Evolutionary conservation across 2,113 vertebrate species (phyloP), one percentile per base, ranked within the genome.

Genomic region (Dissostichus mawsoni): DNA sequence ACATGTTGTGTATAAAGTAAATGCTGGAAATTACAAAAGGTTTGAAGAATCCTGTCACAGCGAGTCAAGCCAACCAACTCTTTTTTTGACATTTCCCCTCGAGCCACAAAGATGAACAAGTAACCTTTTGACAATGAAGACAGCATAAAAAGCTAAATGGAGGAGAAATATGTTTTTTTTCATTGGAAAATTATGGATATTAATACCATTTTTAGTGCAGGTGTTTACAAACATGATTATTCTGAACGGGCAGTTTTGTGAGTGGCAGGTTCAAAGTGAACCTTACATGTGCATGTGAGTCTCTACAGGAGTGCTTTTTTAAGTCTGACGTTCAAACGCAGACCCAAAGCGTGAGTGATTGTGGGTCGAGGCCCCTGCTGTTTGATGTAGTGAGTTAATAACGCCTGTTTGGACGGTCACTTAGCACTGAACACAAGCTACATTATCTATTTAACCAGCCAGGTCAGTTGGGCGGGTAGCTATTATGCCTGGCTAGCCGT

Each of bases 381-480:
- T 55, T 57, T 12, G 65, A 55, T 48, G 64, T 17, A 20, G 67
- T 73, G 20, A 64, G 67, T 73, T 51, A 13, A 69, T 41, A 44
- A 66, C 62, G 68, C 44, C 55, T 51, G 48, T 67, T 75, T 52
- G 50, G 63, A 76, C 0, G 18, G 75, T 83, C 69, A 53, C 58
- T 67, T n/a, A 56, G 84, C 69, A 17, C 62, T 72, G 79, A 80
- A 78, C 66, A 83, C 66, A 52, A 81, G 88, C 90, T 88, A 84
- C 86, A 64, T 80, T 44, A 51, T 77, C 9, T 74, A 63, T 78
- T 84, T 33, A 55, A 51, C 64, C 69, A 20, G 81, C 78, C 73
- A 71, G 83, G 63, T 85, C 45, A 59, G 50, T 62, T 80, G 84
- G 86, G 76, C 66, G 50, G 70, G 62, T n/a, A 25, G 74, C 65